phyloP scores from a whole-genome alignment of 2,113 vertebrate species.

The Nothoprocta perdicaria region DNA sequence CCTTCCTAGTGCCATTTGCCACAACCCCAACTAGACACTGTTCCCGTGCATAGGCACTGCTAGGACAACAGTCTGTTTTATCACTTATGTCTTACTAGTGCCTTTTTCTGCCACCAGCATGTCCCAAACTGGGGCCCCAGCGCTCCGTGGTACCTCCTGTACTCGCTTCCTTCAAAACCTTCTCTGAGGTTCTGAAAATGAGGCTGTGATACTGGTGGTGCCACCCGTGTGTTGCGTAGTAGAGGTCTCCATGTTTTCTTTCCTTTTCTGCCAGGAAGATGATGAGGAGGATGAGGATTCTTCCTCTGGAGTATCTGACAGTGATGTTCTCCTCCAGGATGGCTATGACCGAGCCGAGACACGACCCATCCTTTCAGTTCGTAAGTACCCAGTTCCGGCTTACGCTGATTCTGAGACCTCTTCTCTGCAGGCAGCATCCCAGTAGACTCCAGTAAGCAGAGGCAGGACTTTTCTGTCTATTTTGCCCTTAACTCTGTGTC shows the following conservation, averaged over 20 bases:
- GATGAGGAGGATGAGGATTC: conserved; percentile 84
- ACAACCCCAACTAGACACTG: not conserved
- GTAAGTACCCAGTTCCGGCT: conserved; percentile 79
- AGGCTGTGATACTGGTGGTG: accelerated
- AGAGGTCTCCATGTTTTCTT: not conserved
- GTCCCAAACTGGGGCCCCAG: not conserved
- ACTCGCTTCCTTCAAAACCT: not conserved
- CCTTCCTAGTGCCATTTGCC: not conserved
- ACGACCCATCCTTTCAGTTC: conserved; percentile 90
- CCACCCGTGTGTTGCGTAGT: not conserved
- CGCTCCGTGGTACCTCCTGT: not conserved
- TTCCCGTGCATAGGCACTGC: not conserved
- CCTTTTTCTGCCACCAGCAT: not conserved
- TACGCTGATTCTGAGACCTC: not conserved
- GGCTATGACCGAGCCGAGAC: conserved; percentile 85
- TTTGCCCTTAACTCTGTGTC: not conserved
- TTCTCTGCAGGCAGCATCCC: not conserved
- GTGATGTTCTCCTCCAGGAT: conserved; percentile 80
- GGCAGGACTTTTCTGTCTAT: not conserved
- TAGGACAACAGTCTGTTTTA: not conserved
- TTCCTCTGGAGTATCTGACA: conserved; percentile 88
- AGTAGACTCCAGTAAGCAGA: not conserved
- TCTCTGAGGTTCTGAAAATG: not conserved
- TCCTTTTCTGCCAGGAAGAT: conserved; percentile 70
- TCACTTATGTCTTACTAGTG: not conserved